Evolutionary conservation across 2,888 invertebrate species (phyloP).

Genomic region (Harmothoe impar): DNA sequence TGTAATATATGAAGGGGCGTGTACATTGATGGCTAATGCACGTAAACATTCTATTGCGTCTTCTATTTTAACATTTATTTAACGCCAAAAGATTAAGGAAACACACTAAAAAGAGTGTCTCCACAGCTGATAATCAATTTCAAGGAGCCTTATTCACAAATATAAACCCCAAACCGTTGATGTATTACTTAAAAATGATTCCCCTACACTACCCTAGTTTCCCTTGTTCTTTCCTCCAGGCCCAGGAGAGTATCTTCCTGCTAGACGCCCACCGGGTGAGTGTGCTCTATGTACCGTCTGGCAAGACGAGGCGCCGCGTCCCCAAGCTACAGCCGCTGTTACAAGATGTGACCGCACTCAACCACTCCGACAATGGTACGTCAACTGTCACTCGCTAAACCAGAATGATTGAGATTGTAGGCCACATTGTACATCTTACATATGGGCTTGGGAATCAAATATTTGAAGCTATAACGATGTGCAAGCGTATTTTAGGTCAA

Average conservation of each 20-base stretch:
- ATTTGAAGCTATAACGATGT: no score
- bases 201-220: no score
- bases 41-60: not conserved
- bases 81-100: no score
- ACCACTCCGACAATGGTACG: slow-evolving; percentile 77
- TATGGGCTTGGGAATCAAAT: not conserved
- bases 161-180: no score
- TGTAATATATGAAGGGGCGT: not conserved
- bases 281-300: slow-evolving; percentile 81
- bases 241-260: slow-evolving; percentile 77
- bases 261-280: slow-evolving; percentile 76
- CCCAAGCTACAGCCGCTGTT: slow-evolving; percentile 78
- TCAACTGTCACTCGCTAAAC: not conserved
- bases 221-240: slow-evolving; percentile 14
- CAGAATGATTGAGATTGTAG: not conserved
- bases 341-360: slow-evolving; percentile 73
- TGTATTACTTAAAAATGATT: no score
- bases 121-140: no score
- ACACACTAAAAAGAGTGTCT: no score
- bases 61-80: no score
- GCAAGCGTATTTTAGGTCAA: no score
- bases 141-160: no score
- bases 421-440: not conserved
- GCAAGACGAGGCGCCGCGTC: slow-evolving; percentile 79
- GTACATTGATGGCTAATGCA: not conserved